These are phyloP conservation scores for Echinometra lucunter DNA, from an alignment of 53 echinoderm and acorn worm genomes.

Conservation along the genomic window DNA sequence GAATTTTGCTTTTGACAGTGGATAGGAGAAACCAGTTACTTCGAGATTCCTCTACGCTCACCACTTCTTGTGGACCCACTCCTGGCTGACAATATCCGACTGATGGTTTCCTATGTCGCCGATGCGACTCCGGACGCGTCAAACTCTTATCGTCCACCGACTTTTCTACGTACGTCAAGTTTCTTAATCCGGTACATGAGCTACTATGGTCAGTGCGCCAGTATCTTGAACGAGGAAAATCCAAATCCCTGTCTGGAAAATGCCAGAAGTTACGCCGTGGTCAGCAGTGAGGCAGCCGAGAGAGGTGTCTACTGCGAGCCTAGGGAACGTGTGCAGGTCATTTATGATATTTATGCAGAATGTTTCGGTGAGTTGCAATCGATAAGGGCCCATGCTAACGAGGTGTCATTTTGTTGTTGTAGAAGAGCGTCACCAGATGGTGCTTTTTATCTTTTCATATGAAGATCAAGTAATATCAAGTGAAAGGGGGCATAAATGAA, in stretches of 20 bases:
- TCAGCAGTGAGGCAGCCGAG: not conserved
- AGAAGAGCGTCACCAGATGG: no score
- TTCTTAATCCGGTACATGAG: not conserved
- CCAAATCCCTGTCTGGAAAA: not conserved
- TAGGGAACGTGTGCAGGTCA: not conserved
- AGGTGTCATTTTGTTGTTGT: no score
- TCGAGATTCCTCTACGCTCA: not conserved
- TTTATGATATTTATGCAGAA: not conserved
- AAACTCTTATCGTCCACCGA: constrained; percentile 5
- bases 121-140: not conserved
- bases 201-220: not conserved
- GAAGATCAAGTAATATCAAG: no score
- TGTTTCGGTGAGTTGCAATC: not conserved
- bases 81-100: not conserved
- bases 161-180: not conserved
- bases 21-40: not conserved
- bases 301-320: not conserved
- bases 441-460: no score
- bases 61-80: not conserved
- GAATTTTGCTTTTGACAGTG: not conserved
- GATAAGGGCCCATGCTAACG: no score
- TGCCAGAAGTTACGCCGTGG: not conserved
- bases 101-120: not conserved
- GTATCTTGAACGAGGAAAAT: not conserved
- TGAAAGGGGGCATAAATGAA: no score